Evolutionary conservation across 2,797 vertebrate species (phyloP), one percentile per base, ranked within the genome.

Genomic region (Falco novaeseelandiae): DNA sequence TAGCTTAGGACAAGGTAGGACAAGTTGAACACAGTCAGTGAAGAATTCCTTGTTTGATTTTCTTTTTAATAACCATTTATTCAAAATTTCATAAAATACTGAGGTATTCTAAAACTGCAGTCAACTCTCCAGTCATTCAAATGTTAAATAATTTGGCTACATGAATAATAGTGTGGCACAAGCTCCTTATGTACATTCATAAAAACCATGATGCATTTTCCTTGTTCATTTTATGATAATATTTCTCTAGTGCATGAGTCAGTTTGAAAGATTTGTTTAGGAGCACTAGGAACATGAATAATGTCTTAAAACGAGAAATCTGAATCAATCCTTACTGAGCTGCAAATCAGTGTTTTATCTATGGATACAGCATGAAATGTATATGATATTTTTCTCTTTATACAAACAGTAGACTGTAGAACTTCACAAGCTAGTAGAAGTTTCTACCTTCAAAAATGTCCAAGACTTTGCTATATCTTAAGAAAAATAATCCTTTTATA

Each of bases 331-430:
- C 78, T 94, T 84, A 93, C 77, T 95, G 90, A 93, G 55, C 65
- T 72, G 65, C n/a, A 96, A 94, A 94, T 90, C 88, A 65, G 44
- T 76, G 59, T 93, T 97, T 90, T 96, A 30, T 86, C 73, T 91
- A 44, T 14, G 12, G 67, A 79, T 90, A 30, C 4, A 4, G 15
- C 55, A 94, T 85, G 55, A 91, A 96, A 93, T 48, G 3, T 71
- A 62, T 84, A 93, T 84, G 89, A 62, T 49, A 88, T 79, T 70
- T 95, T 93, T 90, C 67, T 84, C 36, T 80, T 93, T 79, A 78
- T 54, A 51, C 19, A 73, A 84, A 55, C 4, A 67, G 13, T 34
- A 49, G 14, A 59, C 36, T 42, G 6, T 26, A 83, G 55, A 87
- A 89, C 30, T 87, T 91, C 0, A 0, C 26, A 69, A 90, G 22